Percentiles rank a stretch among this genome's conserved stretches.
Evolutionary conservation across 2,888 invertebrate species (phyloP).

Genomic region (Ditula angustiorana): DNA sequence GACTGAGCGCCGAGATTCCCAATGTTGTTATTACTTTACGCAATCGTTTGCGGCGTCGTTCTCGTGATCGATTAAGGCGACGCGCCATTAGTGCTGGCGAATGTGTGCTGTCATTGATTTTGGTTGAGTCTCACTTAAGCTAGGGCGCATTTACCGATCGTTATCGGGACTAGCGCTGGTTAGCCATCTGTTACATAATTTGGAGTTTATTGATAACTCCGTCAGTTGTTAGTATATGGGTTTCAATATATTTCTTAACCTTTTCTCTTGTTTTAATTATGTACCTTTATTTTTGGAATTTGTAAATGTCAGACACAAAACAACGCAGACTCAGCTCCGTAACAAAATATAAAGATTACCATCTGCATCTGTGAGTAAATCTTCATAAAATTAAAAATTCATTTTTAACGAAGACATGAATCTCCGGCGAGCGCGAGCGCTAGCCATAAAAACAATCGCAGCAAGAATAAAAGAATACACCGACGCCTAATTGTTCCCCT

Average conservation of each 20-base stretch:
- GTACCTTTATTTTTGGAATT: neutral
- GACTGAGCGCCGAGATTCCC: constrained; percentile 68
- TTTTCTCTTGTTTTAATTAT: no score
- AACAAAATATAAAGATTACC: constrained; percentile 69
- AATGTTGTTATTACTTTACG: constrained; percentile 71
- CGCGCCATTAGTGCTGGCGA: neutral
- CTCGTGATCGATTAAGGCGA: constrained; percentile 48
- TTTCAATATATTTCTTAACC: no score
- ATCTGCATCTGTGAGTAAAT: constrained; percentile 55
- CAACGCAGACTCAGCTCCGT: constrained; percentile 9
- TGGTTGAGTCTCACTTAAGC: neutral
- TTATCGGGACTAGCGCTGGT: no score
- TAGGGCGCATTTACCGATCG: neutral
- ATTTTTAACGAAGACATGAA: constrained; percentile 81
- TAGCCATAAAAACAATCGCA: constrained; percentile 78
- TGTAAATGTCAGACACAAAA: neutral
- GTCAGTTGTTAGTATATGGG: no score
- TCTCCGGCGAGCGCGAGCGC: constrained; percentile 62
- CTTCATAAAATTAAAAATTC: constrained; percentile 83
- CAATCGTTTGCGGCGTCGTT: constrained; percentile 68
- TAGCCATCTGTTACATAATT: neutral
- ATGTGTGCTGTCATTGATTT: constrained; percentile 3
- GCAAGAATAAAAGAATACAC: constrained; percentile 79
- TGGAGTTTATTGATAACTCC: neutral
- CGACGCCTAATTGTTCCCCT: constrained; percentile 83